Conservation (phyloP, 2,888 invertebrate genomes). For the Tetranychus truncatus region DNA sequence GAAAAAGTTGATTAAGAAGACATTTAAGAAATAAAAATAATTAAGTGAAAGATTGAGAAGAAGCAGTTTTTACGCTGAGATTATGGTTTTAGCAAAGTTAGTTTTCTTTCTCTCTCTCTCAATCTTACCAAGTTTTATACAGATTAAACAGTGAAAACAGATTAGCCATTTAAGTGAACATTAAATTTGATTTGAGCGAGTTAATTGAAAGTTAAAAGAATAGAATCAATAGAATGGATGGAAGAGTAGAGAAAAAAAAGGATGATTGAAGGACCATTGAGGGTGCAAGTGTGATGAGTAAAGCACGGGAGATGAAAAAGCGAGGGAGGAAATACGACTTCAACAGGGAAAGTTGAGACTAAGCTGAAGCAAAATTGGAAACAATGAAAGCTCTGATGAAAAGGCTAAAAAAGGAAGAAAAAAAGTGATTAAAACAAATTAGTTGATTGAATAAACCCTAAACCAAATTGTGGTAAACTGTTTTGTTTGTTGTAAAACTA, state of each 20-base stretch:
- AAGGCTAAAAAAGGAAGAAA: neutral
- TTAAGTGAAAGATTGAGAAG: neutral
- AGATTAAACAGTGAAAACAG: neutral
- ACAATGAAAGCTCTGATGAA: no score
- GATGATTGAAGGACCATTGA: neutral
- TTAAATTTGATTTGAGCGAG: neutral
- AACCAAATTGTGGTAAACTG: neutral
- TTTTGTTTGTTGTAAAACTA: no score
- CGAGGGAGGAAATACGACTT: no score
- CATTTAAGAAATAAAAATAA: neutral
- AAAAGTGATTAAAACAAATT: neutral
- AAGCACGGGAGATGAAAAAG: no score
- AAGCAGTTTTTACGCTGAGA: neutral
- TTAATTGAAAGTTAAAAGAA: neutral
- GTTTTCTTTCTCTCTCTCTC: constrained; percentile 6
- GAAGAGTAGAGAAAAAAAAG: neutral
- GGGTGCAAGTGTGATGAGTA: no score
- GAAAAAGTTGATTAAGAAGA: neutral
- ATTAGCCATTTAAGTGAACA: neutral
- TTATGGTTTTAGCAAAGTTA: neutral
- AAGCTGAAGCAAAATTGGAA: no score
- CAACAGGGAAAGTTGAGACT: no score
- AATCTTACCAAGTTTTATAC: neutral
- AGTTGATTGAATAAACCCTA: neutral
- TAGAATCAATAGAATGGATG: neutral